Percentiles rank a stretch among this genome's conserved stretches.
These are phyloP conservation scores for Orussus abietinus DNA, from an alignment of 1,140 invertebrate species.

Conservation along the genomic window DNA sequence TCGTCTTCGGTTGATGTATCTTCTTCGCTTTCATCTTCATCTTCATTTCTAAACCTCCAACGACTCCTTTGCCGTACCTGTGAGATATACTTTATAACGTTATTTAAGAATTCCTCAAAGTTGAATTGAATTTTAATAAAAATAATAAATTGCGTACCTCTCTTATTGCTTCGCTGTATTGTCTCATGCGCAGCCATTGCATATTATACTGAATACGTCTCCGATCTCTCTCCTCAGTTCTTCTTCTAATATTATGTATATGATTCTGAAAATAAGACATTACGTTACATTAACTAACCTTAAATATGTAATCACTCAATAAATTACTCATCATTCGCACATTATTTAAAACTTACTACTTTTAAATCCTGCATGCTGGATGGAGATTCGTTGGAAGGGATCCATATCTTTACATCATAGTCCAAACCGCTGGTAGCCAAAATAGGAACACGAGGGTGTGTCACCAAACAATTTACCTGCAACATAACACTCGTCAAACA, in stretches of 20 bases:
- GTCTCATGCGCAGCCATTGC: slow-evolving; percentile 58
- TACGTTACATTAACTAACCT: slow-evolving; percentile 8
- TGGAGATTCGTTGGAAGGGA: slow-evolving; percentile 67
- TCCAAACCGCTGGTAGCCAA: slow-evolving; percentile 90
- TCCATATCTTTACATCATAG: slow-evolving; percentile 91
- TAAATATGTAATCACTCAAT: background rate
- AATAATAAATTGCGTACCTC: slow-evolving; percentile 19
- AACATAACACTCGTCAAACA: slow-evolving; percentile 22
- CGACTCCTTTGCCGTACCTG: too few species aligned
- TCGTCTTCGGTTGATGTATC: slow-evolving; percentile 12
- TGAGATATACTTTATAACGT: too few species aligned
- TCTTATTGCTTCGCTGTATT: slow-evolving; percentile 45
- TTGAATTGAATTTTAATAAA: background rate
- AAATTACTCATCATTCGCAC: slow-evolving; percentile 17
- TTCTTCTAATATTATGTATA: slow-evolving; percentile 48
- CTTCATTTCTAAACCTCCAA: background rate
- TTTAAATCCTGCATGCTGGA: slow-evolving; percentile 53
- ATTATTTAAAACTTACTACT: slow-evolving; percentile 39
- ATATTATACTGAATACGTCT: slow-evolving; percentile 56
- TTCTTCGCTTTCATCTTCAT: slow-evolving; percentile 4
- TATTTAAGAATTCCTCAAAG: slow-evolving; percentile 3
- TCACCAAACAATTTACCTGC: slow-evolving; percentile 87
- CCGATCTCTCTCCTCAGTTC: slow-evolving; percentile 48
- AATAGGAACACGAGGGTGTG: slow-evolving; percentile 82
- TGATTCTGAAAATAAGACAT: slow-evolving; percentile 34